Evolutionary conservation across 1,140 invertebrate genomes (phyloP).

Genomic region (Zaprionus camerounensis): DNA sequence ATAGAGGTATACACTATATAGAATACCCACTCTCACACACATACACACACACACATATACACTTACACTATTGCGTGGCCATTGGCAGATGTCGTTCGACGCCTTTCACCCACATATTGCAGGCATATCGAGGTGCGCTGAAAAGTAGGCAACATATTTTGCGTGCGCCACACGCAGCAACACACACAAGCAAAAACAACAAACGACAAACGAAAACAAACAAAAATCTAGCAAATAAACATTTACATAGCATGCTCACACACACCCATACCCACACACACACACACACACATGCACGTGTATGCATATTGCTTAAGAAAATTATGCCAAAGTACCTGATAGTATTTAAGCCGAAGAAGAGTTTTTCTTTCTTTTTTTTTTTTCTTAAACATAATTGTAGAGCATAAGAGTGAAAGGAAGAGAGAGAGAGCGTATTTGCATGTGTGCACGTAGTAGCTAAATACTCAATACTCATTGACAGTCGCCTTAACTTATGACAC

Average conservation of each 20-base stretch:
- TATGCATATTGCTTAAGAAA: constrained; percentile 48
- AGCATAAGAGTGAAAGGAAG: constrained; percentile 37
- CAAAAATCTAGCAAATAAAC: constrained; percentile 1
- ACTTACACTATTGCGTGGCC: neutral
- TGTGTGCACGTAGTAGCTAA: constrained; percentile 42
- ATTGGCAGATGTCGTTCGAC: neutral
- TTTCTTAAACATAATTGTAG: constrained; percentile 29
- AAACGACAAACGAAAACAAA: constrained; percentile 2
- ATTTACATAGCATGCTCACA: constrained; percentile 17
- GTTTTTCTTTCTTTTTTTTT: constrained; percentile 40
- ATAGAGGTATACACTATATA: constrained; percentile 2
- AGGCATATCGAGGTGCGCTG: neutral
- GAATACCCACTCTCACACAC: constrained; percentile 8
- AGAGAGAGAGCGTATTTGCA: constrained; percentile 18
- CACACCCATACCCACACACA: neutral
- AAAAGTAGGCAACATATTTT: constrained; percentile 8
- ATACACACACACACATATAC: neutral
- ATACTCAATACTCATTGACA: constrained; percentile 49
- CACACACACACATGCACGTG: constrained; percentile 9
- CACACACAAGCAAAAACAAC: neutral
- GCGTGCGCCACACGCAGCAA: neutral
- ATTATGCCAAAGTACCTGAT: constrained; percentile 83
- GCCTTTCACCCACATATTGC: neutral
- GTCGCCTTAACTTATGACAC: constrained; percentile 76
- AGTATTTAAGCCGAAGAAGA: constrained; percentile 66